A percentile compares a stretch with the other conserved stretches of the same genome.
These are phyloP conservation scores for Galeruca laticollis DNA, from an alignment of 2,888 invertebrate genomes.

Conservation along the genomic window DNA sequence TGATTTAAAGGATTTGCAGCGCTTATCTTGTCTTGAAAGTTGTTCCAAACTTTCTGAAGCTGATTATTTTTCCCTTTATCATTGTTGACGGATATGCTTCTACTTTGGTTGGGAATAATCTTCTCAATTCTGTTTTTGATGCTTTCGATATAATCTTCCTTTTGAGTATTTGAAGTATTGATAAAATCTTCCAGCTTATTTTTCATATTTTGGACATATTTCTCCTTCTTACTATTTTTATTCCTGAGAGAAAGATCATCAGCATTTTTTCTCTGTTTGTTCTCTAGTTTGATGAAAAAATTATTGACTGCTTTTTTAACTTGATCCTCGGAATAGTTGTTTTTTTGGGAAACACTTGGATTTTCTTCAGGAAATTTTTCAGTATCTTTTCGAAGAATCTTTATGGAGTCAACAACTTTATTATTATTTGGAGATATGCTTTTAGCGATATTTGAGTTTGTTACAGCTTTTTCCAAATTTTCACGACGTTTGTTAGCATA, in stretches of 20 bases:
- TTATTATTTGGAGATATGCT: neutral
- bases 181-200: constrained; percentile 1
- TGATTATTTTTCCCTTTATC: neutral
- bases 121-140: neutral
- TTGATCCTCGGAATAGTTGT: neutral
- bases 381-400: neutral
- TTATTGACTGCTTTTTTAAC: neutral
- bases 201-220: neutral
- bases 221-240: neutral
- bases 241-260: neutral
- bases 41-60: constrained; percentile 13
- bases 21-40: constrained; percentile 6
- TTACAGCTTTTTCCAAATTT: neutral
- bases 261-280: neutral
- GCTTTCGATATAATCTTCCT: neutral
- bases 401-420: neutral
- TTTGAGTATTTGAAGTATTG: neutral
- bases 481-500: neutral
- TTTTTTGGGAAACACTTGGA: neutral
- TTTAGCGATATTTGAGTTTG: neutral
- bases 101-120: neutral
- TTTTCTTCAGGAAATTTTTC: neutral
- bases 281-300: neutral
- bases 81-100: neutral
- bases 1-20: neutral